Evolutionary conservation across 2,888 invertebrate species (phyloP).

Genomic region (Ectobius pallidus): DNA sequence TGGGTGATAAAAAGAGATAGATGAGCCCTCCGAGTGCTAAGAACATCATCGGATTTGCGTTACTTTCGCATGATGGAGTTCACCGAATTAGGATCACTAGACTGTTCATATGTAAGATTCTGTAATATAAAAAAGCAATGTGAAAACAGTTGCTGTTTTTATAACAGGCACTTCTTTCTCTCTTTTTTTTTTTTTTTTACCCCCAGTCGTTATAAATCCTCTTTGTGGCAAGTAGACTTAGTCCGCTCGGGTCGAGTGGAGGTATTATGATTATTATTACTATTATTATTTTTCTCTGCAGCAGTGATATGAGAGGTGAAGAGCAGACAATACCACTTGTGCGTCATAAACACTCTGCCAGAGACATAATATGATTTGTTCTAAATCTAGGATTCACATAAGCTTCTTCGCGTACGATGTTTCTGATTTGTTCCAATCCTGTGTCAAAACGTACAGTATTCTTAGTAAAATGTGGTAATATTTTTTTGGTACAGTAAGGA

Average conservation of each 20-base stretch:
- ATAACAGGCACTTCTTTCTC: slow-evolving; percentile 8
- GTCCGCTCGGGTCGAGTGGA: slow-evolving; percentile 16
- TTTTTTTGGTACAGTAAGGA: no score
- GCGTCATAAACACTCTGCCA: no score
- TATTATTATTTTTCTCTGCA: not conserved
- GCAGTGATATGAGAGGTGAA: not conserved
- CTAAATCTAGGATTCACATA: not conserved
- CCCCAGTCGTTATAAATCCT: slow-evolving; percentile 9
- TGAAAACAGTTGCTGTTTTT: slow-evolving; percentile 29
- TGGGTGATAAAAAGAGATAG: not conserved
- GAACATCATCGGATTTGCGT: slow-evolving; percentile 27
- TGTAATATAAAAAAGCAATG: slow-evolving; percentile 14
- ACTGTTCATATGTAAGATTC: slow-evolving; percentile 28
- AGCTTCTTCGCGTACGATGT: not conserved
- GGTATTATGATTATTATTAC: no score
- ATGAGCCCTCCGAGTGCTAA: not conserved
- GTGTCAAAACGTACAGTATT: no score
- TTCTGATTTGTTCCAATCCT: no score
- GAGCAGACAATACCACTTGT: slow-evolving; percentile 18
- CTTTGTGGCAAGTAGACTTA: slow-evolving; percentile 17
- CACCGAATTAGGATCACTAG: not conserved
- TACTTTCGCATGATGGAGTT: not conserved
- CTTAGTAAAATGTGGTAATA: no score
- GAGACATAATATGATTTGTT: not conserved
- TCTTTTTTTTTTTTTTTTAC: no score